Base-by-base conservation (phyloP, 2,888 invertebrate genomes). In the Drosophila vallismaia region DNA sequence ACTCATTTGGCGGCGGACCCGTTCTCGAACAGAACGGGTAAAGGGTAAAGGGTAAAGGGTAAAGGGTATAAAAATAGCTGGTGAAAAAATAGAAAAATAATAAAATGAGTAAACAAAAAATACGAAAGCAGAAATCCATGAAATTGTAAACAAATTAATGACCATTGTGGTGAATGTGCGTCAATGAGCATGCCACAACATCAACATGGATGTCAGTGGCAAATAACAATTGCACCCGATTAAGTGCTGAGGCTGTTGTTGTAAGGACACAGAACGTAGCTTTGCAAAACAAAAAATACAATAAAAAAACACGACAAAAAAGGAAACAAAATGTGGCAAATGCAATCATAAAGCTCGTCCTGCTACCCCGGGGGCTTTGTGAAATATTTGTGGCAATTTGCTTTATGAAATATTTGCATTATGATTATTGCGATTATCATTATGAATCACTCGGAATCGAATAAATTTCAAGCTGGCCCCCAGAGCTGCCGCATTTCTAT, bases 81-180 rank as follows among this genome's bases (percentile, higher is more conserved):
- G 14, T 12, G 24, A 55, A 55, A 66, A 44, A 46, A 67, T 50
- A 49, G 38, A 33, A 58, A 60, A 60, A 71, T 28, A 54, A 57
- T 36, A 14, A 51, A 55, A 29, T 28, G 45, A 10, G 40, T n/a
- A 55, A 38, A 46, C 36, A 70, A 28, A 55, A 59, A 58, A 28
- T 36, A 31, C 42, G 31, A 51, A 53, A 56, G 71, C 64, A 71
- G 54, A 71, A 71, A 58, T 72, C 72, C 64, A 58, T 71, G 71
- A 71, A 71, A 71, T 71, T 63, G 63, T 71, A 71, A 71, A 71
- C 56, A 71, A 71, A 71, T 71, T 71, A 71, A 71, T 72, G 71
- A 71, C 72, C 57, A 64, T 71, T 71, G 71, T 71, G 71, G 71
- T 63, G 51, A 58, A 54, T 38, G 64, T 54, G 72, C 64, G 72